Base-by-base conservation (phyloP, 1,140 invertebrate genomes). In the Drosophila busckii region DNA sequence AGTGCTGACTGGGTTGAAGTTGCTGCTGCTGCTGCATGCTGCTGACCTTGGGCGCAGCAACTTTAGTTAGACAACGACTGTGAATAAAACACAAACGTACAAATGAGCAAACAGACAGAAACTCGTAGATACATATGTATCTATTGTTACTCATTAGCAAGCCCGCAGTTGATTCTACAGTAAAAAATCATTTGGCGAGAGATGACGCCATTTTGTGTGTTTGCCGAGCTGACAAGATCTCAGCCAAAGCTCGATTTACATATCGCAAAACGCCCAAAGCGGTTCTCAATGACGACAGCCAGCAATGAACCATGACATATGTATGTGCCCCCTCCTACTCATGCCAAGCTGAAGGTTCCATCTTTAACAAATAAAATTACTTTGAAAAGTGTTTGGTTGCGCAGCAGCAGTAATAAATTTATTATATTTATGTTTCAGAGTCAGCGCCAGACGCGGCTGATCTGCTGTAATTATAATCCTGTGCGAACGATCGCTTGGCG, bases 121-220 rank as follows among this genome's bases (percentile, higher is more conserved):
- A 37, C 45, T 15, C 35, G 19, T 56, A 20, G 32, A 26, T 20
- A 31, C 19, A 17, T 64, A 28, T 53, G 23, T 3, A 44, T 17
- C 19, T 42, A 45, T 44, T 58, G 70, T 75, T 69, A 75, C 48
- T 75, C 53, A 73, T 69, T 59, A 75, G 59, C 70, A 34, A 46
- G 40, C 41, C 32, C 50, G 25, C 16, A 28, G 25, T 38, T 35
- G 12, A 50, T 49, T 44, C 64, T 64, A 50, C 22, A 40, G 19
- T 37, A 40, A 26, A 49, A 48, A 45, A 23, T 26, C 52, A 29
- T 44, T 40, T 28, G 35, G 17, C 37, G 15, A 9, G 10, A 63
- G 53, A 60, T 78, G 71, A 78, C 71, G 71, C 71, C 73, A 78
- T 78, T 54, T 70, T 71, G 67, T 41, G 70, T 50, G 42, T 53